These are phyloP conservation scores for Pachyseris speciosa DNA, from an alignment of 64 coral and sea anemone species.

Conservation along the genomic window DNA sequence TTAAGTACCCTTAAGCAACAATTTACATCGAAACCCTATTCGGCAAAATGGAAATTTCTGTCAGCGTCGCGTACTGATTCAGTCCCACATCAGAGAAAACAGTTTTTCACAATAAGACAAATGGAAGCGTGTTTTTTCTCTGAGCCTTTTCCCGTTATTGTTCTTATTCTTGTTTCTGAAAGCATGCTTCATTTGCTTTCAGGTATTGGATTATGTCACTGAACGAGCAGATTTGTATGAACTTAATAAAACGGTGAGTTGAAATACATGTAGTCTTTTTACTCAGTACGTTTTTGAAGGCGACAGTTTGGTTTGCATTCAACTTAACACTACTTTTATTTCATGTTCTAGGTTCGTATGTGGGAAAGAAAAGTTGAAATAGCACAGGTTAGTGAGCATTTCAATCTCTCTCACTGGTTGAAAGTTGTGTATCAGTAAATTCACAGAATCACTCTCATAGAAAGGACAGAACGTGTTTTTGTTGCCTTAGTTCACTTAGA, in stretches of 20 bases:
- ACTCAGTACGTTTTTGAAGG: no score
- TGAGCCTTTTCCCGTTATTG: not conserved
- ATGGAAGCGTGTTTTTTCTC: not conserved
- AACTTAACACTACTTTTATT: not conserved
- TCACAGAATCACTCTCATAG: no score
- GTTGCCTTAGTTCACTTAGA: no score
- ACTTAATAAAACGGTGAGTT: constrained; percentile 92
- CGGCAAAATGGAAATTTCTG: no score
- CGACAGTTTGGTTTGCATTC: not conserved
- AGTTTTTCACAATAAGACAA: no score
- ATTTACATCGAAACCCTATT: no score
- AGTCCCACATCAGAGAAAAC: no score
- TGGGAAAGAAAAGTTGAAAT: constrained; percentile 99
- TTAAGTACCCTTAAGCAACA: no score
- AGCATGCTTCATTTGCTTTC: not conserved
- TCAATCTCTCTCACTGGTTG: not conserved
- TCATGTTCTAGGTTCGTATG: constrained; percentile 76
- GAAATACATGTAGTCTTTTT: no score
- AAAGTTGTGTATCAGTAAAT: no score
- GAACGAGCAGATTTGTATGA: constrained; percentile 97
- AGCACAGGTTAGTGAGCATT: constrained; percentile 70
- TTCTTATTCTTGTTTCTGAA: not conserved
- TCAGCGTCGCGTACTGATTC: no score
- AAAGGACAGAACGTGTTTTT: no score
- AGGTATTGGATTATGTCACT: constrained; percentile 98